These are phyloP conservation scores for Nebria ingens DNA, from an alignment of 1,140 invertebrate genomes.

Conservation along the genomic window DNA sequence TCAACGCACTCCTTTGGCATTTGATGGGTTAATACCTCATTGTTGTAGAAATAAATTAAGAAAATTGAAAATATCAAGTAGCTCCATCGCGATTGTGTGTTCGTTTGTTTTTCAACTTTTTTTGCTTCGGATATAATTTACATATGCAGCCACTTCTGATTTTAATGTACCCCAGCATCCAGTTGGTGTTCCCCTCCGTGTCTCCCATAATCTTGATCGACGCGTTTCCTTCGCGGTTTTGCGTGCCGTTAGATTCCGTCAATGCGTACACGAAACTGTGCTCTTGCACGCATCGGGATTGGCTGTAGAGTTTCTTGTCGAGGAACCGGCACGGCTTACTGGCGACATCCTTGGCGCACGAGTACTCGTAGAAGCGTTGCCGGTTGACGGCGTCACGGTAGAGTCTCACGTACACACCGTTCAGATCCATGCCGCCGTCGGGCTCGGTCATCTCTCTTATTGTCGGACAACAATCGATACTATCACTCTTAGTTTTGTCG, in stretches of 20 bases:
- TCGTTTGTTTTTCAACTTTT: slow-evolving; percentile 24
- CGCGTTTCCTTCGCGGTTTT: slow-evolving; percentile 21
- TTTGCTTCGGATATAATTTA: slow-evolving; percentile 41
- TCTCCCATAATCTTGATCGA: slow-evolving; percentile 36
- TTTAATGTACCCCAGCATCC: slow-evolving; percentile 71
- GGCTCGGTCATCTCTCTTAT: slow-evolving; percentile 67
- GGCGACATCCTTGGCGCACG: slow-evolving; percentile 57
- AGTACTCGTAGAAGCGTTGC: slow-evolving; percentile 68
- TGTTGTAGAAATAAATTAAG: no score
- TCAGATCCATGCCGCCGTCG: slow-evolving; percentile 59
- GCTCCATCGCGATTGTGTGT: no score
- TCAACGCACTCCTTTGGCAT: no score
- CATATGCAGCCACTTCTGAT: slow-evolving; percentile 76
- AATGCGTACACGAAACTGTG: slow-evolving; percentile 79
- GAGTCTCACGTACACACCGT: slow-evolving; percentile 62
- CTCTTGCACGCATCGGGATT: slow-evolving; percentile 69
- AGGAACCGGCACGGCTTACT: slow-evolving; percentile 67
- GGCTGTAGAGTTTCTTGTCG: slow-evolving; percentile 52
- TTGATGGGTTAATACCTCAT: no score
- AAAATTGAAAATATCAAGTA: no score
- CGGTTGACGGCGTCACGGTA: slow-evolving; percentile 56
- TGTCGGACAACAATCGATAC: slow-evolving; percentile 70
- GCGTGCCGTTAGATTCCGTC: slow-evolving; percentile 39
- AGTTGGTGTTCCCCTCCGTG: slow-evolving; percentile 45
- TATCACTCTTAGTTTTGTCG: slow-evolving; percentile 33